Evolutionary conservation across 2,797 vertebrate species (phyloP), one percentile per base, ranked within the genome.

Genomic region (Eulemur albifrons): DNA sequence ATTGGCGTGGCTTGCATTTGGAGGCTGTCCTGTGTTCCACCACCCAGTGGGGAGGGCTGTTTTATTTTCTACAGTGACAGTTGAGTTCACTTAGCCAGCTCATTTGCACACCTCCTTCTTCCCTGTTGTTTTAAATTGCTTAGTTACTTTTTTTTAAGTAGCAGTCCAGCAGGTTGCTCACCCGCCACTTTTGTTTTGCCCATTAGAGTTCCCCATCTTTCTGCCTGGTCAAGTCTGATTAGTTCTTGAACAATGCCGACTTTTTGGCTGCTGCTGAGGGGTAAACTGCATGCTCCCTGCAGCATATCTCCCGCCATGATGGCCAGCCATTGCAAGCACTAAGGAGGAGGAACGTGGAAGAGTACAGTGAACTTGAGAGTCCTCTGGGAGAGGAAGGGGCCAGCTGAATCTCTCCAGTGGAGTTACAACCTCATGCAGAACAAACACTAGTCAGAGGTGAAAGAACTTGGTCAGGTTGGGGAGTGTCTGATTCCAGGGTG

Each of bases 141-240:
- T 67, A 27, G 54, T 75, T 61, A 80, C 83, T 87, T 79, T 30
- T 76, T 84, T 89, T 35, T 87, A 77, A 93, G 91, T 54, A 72
- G 75, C 61, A 10, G 21, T 50, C 88, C 67, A 40, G 76, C 17
- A 7, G 59, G 35, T 67, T 48, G 70, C 76, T 76, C 57, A 70
- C 35, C 80, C 87, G 94, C 90, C 70, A 61, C 89, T 87, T 88
- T 43, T 1, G 1, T 65, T 94, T 81, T 79, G 40, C 57, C 52
- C 1, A 2, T 73, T 57, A 54, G 75, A 11, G 13, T 45, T 54
- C 27, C 38, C 30, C 0, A n/a, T 76, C 90, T 83, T 92, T 90
- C 95, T 92, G 40, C 70, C 27, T 1, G 10, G 76, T 93, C 90
- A 61, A 23, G 70, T 96, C 81, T 95, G 70, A 93, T 93, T 69